phyloP scores from a whole-genome alignment of 2,113 vertebrate species.

The Lepisosteus osseus region DNA sequence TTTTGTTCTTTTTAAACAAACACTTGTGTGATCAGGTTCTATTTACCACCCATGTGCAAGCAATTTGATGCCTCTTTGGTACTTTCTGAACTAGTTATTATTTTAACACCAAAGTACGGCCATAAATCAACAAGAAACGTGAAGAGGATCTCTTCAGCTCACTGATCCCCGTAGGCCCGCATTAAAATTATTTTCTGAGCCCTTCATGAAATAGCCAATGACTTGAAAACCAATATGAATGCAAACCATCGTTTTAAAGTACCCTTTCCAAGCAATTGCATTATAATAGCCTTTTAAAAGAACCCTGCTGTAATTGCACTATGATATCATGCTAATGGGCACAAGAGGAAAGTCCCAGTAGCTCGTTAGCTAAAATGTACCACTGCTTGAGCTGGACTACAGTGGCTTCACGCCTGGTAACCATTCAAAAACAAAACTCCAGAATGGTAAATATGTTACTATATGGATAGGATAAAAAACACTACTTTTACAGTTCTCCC shows the following conservation, averaged over 20 bases:
- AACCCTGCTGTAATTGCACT: constrained; percentile 19
- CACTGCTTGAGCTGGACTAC: constrained; percentile 3
- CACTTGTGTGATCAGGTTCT: constrained; percentile 3
- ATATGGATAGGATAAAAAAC: no score
- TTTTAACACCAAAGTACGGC: constrained; percentile 22
- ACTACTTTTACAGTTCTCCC: no score
- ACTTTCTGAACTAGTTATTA: constrained; percentile 24
- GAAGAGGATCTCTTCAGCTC: constrained; percentile 24
- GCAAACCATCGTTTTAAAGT: constrained; percentile 31
- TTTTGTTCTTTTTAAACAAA: constrained; percentile 5
- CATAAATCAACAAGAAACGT: constrained; percentile 22
- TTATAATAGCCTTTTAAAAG: constrained; percentile 30
- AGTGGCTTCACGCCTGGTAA: constrained; percentile 7
- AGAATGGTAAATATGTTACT: constrained; percentile 2
- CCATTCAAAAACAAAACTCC: constrained; percentile 10
- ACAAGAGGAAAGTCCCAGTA: constrained; percentile 21
- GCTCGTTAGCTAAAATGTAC: constrained; percentile 18
- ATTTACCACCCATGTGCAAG: constrained; percentile 13
- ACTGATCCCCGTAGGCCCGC: constrained; percentile 10
- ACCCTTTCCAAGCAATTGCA: constrained; percentile 29
- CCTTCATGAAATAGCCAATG: constrained; percentile 30
- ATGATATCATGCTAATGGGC: constrained; percentile 30
- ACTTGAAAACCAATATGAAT: constrained; percentile 22
- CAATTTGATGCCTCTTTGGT: constrained; percentile 11
- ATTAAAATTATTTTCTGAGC: constrained; percentile 29